phyloP scores from a whole-genome alignment of 2,797 vertebrate species.

The Heliangelus exortis region DNA sequence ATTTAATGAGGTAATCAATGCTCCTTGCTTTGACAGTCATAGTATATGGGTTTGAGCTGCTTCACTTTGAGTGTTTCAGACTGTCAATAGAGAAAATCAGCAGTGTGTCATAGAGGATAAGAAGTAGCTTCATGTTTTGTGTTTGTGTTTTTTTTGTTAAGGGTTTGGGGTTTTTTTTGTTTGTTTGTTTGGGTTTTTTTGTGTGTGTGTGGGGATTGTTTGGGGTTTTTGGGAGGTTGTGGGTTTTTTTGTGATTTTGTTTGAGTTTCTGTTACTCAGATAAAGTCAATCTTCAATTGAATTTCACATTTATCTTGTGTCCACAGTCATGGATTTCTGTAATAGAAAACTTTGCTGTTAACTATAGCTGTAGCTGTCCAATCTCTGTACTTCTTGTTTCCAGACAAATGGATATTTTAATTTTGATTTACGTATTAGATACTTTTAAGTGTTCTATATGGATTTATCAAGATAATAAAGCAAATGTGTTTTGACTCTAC shows the following conservation, averaged over 20 bases:
- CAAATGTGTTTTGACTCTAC: neutral
- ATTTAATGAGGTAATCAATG: neutral
- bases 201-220: no score
- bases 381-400: neutral
- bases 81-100: neutral
- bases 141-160: no score
- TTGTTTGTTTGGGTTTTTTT: no score
- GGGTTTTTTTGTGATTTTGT: no score
- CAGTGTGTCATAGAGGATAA: neutral
- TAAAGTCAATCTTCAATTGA: neutral
- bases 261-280: neutral
- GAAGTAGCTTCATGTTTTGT: neutral
- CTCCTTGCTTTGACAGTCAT: neutral
- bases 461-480: neutral
- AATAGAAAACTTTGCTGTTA: neutral
- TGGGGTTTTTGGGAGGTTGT: no score
- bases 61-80: neutral
- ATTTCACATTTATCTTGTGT: neutral
- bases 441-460: neutral
- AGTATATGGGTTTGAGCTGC: neutral
- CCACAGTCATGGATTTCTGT: neutral
- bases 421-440: neutral
- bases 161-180: no score
- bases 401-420: neutral
- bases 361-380: neutral